Evolutionary conservation across 2,888 invertebrate genomes (phyloP), one percentile per base, ranked within the genome.

Genomic region (Agrotis exclamationis): DNA sequence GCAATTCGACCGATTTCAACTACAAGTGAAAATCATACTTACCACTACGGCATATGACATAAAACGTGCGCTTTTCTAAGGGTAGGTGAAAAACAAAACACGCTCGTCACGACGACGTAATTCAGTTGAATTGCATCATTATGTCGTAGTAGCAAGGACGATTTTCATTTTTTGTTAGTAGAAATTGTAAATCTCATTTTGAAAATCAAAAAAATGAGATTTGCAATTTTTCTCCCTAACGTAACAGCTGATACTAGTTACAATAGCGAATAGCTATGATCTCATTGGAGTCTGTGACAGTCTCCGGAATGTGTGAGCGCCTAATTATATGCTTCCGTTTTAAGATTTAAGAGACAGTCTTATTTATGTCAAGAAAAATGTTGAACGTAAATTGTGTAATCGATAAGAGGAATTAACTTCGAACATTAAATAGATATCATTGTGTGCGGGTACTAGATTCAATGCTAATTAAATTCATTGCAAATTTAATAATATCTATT

Each of bases 231-330:
- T 45, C 66, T 28, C 50, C 64, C 16, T 28, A 14, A 44, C 53
- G 4, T 64, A 66, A 75, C 71, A 76, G 75, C 68, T 72, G 67
- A 74, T 72, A 28, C 28, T 28, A 24, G 33, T 20, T 50, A 24
- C 53, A 24, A 3, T 18, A 53, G 9, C 9, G 53, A 78, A 82
- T 77, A 82, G 54, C 62, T 2, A 45, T 75, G 76, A 74, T 63
- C 56, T 79, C 57, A 72, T 63, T n/a, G 44, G 16, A 63, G 13
- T 24, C 39, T 63, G 57, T 62, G 45, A 66, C 58, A 28, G 58
- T 58, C 63, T 69, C 20, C 28, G 33, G 70, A 71, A 70, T 74
- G 70, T 58, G 70, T 57, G 50, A 66, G 24, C 62, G 65, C 45
- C 51, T 65, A 50, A 59, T 56, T 66, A 63, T 59, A 62, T 72